Evolutionary conservation across 2,888 invertebrate species (phyloP), one percentile per base, ranked within the genome.

Genomic region (Cryptocephalus primarius): DNA sequence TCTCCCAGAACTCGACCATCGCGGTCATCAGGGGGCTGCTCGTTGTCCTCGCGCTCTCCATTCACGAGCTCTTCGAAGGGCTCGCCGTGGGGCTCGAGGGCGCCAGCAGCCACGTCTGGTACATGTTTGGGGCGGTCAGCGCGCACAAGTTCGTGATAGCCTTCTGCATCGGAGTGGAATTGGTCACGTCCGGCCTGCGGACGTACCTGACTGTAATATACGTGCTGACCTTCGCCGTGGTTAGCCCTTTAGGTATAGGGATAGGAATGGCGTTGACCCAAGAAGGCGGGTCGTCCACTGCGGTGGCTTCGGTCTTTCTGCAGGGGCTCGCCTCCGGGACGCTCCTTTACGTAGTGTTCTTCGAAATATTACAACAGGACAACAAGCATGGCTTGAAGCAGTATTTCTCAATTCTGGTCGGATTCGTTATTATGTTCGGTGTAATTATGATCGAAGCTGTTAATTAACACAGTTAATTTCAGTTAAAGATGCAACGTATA

Each of bases 281-380:
- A 40, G 75, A 75, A 1, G 69, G 74, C 42, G 75, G 75, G 1
- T 75, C 76, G 0, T 72, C 78, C 0, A 77, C 79, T 1, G 79
- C 77, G 13, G 72, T 84, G 8, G 72, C 78, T 11, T 81, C 83
- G 1, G 81, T 82, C 39, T 73, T 84, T 9, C 69, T 80, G 10
- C 87, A 94, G 73, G 93, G 92, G 3, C 71, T 95, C 48, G 94
- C 95, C 0, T 84, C 88, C 40, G 96, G 95, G 10, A 95, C 95
- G 0, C 78, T 96, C 39, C 72, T 96, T 4, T 96, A 94, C 72
- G 91, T 96, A 11, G 92, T 94, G n/a, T 94, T 94, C 74, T 94
- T 95, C 69, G 95, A 96, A 72, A 88, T 95, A 45, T 77, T 95
- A 60, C 81, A 82, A 40, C 71, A 71, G 38, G 72, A 75, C 42